phyloP scores from a whole-genome alignment of 2,113 vertebrate species.

The Peucedramus taeniatus region DNA sequence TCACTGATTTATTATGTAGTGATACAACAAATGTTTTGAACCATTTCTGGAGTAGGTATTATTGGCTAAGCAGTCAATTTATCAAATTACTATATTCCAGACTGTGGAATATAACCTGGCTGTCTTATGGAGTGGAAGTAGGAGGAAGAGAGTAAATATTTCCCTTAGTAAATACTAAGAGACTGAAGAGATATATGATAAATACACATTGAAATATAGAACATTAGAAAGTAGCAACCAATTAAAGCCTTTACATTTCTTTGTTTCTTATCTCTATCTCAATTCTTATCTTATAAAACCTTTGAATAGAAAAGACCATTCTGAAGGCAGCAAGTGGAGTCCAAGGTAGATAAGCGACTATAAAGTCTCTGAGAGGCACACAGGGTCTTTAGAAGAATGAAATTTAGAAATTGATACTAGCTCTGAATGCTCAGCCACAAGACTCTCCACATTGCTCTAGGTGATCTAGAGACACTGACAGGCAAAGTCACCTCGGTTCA shows the following conservation, averaged over 20 bases:
- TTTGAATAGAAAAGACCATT: slow-evolving; percentile 4
- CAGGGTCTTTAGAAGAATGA: neutral
- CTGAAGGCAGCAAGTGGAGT: neutral
- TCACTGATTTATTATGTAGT: neutral
- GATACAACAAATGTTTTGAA: neutral
- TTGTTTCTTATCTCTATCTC: slow-evolving; percentile 14
- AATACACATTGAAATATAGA: neutral
- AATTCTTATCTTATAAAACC: slow-evolving; percentile 31
- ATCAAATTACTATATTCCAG: neutral
- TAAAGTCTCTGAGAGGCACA: neutral
- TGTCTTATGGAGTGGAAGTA: neutral
- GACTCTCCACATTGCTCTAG: neutral
- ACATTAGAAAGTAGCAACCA: neutral
- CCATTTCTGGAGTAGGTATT: neutral
- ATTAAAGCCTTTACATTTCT: slow-evolving; percentile 13
- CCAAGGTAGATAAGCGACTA: neutral
- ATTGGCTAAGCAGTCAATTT: neutral
- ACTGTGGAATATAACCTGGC: neutral
- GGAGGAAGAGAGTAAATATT: neutral
- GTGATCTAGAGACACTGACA: slow-evolving; percentile 1
- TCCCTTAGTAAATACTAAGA: neutral
- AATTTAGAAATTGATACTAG: neutral
- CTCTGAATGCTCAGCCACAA: neutral
- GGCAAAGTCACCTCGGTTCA: neutral
- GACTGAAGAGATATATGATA: neutral